Evolutionary conservation across 2,888 invertebrate species (phyloP).

Genomic region (Prenolepis imparis): DNA sequence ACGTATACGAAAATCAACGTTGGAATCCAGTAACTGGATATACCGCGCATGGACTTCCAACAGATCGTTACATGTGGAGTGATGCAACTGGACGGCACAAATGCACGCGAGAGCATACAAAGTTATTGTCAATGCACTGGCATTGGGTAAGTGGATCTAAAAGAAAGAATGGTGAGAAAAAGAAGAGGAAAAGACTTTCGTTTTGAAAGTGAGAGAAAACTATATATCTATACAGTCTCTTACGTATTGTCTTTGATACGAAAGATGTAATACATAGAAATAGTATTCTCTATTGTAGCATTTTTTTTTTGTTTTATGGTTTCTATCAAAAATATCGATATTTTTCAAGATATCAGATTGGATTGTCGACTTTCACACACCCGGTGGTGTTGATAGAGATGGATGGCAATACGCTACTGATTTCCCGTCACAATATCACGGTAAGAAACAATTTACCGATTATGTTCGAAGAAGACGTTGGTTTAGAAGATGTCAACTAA

Average conservation of each 20-base stretch:
- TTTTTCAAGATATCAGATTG: slow-evolving; percentile 92
- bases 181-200: neutral
- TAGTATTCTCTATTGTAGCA: neutral
- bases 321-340: neutral
- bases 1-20: slow-evolving; percentile 97
- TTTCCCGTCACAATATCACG: slow-evolving; percentile 95
- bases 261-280: neutral
- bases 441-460: slow-evolving; percentile 94
- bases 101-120: slow-evolving; percentile 94
- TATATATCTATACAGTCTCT: neutral
- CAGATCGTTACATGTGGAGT: slow-evolving; percentile 96
- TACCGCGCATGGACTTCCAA: slow-evolving; percentile 94
- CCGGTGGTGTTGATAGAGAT: slow-evolving; percentile 95
- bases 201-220: neutral
- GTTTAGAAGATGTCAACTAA: slow-evolving; percentile 93
- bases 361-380: slow-evolving; percentile 96
- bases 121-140: slow-evolving; percentile 95
- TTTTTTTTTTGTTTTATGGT: neutral
- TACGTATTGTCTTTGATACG: neutral
- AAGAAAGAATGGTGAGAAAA: neutral
- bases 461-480: slow-evolving; percentile 95
- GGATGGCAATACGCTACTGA: slow-evolving; percentile 99
- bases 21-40: slow-evolving; percentile 98
- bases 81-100: slow-evolving; percentile 94
- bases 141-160: slow-evolving; percentile 90